Conservation (phyloP, 2,113 vertebrate genomes). For the Ameiurus melas region DNA sequence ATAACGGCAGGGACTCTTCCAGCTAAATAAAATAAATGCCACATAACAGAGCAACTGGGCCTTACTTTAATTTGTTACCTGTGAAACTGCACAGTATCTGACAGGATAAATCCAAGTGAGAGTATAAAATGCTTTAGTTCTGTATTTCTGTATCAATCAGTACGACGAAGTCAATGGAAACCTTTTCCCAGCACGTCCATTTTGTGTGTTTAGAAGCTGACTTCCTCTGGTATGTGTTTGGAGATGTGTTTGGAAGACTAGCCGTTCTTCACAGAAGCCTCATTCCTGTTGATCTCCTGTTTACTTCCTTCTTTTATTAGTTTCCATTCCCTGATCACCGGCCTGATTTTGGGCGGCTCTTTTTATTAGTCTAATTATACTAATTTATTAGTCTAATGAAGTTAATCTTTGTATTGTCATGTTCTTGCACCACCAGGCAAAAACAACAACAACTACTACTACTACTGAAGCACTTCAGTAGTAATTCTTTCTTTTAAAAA, state of each 20-base stretch:
- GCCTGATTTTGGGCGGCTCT: neutral
- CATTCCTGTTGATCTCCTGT: neutral
- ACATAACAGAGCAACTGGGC: neutral
- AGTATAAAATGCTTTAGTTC: neutral
- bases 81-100: neutral
- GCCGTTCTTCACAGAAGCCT: neutral
- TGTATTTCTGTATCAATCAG: neutral
- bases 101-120: neutral
- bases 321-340: neutral
- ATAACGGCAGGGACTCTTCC: neutral
- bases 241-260: neutral
- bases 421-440: neutral
- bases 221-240: slow-evolving; percentile 7
- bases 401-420: neutral
- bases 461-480: no score
- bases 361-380: neutral
- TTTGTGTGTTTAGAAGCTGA: neutral
- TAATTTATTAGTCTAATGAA: neutral
- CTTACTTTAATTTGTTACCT: neutral
- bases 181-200: no score
- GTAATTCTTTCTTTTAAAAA: no score
- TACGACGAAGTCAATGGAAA: neutral
- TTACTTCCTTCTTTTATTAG: neutral
- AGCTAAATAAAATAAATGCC: neutral
- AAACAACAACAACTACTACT: neutral